phyloP scores from a whole-genome alignment of 2,113 vertebrate species.

The Psephotus haematonotus region DNA sequence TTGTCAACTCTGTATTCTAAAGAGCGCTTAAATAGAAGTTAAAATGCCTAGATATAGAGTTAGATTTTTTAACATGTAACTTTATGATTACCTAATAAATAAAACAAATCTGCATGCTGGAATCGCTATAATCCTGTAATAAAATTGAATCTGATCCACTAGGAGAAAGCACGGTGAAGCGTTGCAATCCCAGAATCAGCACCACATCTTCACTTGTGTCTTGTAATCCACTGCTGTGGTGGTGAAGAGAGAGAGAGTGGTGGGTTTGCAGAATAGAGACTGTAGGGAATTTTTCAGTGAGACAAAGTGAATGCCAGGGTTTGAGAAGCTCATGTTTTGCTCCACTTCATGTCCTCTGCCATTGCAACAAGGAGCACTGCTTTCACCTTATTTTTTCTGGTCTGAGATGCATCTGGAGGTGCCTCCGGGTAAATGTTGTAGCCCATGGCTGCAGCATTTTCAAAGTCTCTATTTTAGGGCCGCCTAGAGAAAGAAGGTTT shows the following conservation, averaged over 20 bases:
- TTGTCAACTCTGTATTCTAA: constrained; percentile 3
- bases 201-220: background rate
- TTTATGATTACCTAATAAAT: constrained; percentile 23
- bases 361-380: background rate
- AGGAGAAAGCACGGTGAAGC: background rate
- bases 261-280: background rate
- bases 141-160: background rate
- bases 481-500: constrained; percentile 26
- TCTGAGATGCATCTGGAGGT: background rate
- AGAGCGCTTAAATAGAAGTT: constrained; percentile 27
- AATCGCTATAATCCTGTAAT: constrained; percentile 35
- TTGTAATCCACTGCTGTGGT: background rate
- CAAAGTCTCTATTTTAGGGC: constrained; percentile 23
- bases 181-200: background rate
- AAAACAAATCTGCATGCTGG: constrained; percentile 46
- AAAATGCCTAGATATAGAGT: constrained; percentile 6
- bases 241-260: background rate
- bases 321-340: background rate
- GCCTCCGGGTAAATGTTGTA: background rate
- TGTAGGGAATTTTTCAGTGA: background rate
- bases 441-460: constrained; percentile 12
- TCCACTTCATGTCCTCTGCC: background rate
- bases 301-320: background rate
- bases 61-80: constrained; percentile 26
- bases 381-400: background rate